Conservation (phyloP, 2,888 invertebrate species). For the Ptychoptera albimana region DNA sequence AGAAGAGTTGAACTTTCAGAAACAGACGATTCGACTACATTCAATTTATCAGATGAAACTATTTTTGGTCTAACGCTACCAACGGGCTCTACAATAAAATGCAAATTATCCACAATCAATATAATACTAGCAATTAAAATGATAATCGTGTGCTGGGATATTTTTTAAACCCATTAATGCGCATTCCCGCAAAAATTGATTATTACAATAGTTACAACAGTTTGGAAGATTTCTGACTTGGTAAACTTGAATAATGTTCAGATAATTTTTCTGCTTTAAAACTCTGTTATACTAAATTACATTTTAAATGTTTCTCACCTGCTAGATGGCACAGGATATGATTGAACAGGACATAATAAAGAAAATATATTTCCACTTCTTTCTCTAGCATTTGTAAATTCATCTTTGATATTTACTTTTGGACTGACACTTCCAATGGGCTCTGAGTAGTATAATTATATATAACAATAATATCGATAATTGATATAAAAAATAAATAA, state of each 20-base stretch:
- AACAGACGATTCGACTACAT: conserved; percentile 35
- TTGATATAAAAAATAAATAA: too few relatives aligned
- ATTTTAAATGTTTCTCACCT: neutral
- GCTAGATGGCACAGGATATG: conserved; percentile 1
- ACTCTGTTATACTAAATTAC: too few relatives aligned
- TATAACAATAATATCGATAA: too few relatives aligned
- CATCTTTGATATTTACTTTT: conserved; percentile 39
- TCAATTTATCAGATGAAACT: conserved; percentile 47
- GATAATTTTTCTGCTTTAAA: too few relatives aligned
- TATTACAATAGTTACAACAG: too few relatives aligned
- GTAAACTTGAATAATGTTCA: too few relatives aligned
- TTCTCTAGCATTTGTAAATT: conserved; percentile 20
- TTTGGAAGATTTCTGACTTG: too few relatives aligned
- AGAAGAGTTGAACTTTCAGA: conserved; percentile 42
- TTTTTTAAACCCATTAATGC: too few relatives aligned
- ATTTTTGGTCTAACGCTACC: conserved; percentile 45
- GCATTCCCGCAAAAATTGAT: too few relatives aligned
- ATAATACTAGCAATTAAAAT: neutral
- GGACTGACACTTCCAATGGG: conserved; percentile 44
- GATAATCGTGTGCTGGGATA: conserved; percentile 9
- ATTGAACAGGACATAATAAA: conserved; percentile 53
- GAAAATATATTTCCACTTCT: conserved; percentile 33
- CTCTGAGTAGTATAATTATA: conserved; percentile 19
- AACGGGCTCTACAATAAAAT: conserved; percentile 29
- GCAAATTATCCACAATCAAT: conserved; percentile 10